Base-by-base conservation (phyloP, 2,888 invertebrate genomes). In the Silvanus unidentatus region DNA sequence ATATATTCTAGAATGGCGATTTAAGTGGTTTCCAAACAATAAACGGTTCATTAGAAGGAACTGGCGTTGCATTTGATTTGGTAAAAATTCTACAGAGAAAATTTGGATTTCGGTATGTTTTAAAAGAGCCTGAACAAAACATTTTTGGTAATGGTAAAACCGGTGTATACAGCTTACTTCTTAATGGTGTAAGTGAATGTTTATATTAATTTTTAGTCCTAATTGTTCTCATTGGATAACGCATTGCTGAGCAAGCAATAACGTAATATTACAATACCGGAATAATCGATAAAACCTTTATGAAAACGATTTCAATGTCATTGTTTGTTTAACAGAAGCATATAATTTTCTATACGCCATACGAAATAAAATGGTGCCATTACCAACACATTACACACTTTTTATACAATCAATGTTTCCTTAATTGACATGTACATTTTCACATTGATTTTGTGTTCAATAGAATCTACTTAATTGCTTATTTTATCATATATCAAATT, bases 101-200 rank as follows among this genome's bases (percentile, higher is more conserved):
- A 56, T 83, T 82, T 53, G 82, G 86, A 53, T 90, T 91, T 50
- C 82, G 83, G 0, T 90, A 85, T 58, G 80, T 82, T 10, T 75
- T 90, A 1, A 66, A 85, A 10, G 66, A 77, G 39, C 86, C 88
- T 0, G 70, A 75, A 5, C 74, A 72, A 35, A 82, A 86, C 60
- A 45, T 50, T 4, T 61, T 60, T 45, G 83, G 84, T 0, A 73
- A 75, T 6, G 65, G 64, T 0, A 60, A 75, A 13, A 76, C 74
- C 0, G 87, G 88, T 6, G 66, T 89, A 13, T 72, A 88, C 32
- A 77, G 81, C 47, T 71, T 85, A 53, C 68, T 89, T 0, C 74
- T 54, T 28, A 48, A 54, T n/a, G 47, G 59, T 29, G 67, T 64
- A 54, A 52, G 54, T 48, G 28, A 38, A 15, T n/a, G 4, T 16